These are phyloP conservation scores for Cliona cf. orientalis DNA, from an alignment of 37 sponge, comb jelly and placozoan genomes.

Conservation along the genomic window DNA sequence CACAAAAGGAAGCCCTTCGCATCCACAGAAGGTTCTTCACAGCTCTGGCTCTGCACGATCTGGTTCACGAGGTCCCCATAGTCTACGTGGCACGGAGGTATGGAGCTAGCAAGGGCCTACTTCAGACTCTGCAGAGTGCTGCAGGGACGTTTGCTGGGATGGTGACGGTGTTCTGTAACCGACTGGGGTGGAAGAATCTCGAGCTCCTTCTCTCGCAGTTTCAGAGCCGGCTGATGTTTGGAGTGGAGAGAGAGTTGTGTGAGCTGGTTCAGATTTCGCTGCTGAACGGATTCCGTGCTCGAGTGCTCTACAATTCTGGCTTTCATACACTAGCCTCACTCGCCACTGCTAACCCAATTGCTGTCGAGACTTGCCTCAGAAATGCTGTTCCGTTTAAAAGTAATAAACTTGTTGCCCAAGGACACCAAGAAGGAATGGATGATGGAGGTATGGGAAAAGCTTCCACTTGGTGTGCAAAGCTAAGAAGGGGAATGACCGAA, in stretches of 20 bases:
- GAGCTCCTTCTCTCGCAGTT: conserved; percentile 95
- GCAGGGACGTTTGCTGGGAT: conserved; percentile 97
- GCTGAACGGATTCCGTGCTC: conserved; percentile 87
- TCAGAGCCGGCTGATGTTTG: conserved; percentile 92
- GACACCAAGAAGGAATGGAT: neutral
- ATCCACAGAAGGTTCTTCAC: conserved; percentile 90
- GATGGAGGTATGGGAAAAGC: neutral
- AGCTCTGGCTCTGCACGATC: conserved; percentile 90
- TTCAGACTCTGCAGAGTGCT: conserved; percentile 93
- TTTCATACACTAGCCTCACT: conserved; percentile 82
- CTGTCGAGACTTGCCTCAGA: conserved; percentile 74
- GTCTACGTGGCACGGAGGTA: conserved; percentile 77
- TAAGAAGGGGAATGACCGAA: conserved; percentile 80
- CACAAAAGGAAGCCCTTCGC: conserved; percentile 51
- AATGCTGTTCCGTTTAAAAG: conserved; percentile 89
- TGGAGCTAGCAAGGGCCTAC: conserved; percentile 82
- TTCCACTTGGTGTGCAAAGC: conserved; percentile 79
- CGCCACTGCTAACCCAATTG: conserved; percentile 77
- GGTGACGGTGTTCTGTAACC: conserved; percentile 94
- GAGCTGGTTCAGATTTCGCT: conserved; percentile 90
- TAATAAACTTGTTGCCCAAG: conserved; percentile 20
- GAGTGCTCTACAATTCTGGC: conserved; percentile 94
- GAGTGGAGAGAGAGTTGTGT: conserved; percentile 92
- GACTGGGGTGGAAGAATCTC: conserved; percentile 89
- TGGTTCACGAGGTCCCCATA: conserved; percentile 90